A percentile compares a stretch with the other conserved stretches of the same genome.
phyloP scores from a whole-genome alignment of 2,113 vertebrate species.

The Edolisoma coerulescens region DNA sequence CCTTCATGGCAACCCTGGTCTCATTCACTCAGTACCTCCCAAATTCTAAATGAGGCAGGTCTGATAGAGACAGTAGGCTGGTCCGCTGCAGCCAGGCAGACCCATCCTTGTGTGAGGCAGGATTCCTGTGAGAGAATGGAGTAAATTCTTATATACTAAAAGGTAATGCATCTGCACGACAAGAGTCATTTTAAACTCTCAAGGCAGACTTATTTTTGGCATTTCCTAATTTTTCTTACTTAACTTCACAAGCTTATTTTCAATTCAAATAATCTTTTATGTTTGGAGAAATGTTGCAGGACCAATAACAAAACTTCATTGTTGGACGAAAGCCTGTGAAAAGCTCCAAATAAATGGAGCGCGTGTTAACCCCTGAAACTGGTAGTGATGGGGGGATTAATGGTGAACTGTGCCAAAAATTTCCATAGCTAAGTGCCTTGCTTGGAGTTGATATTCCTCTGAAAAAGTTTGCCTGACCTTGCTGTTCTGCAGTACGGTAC shows the following conservation, averaged over 20 bases:
- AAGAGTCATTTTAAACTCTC: neutral
- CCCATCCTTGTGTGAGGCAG: neutral
- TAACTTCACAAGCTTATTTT: neutral
- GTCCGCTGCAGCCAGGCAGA: neutral
- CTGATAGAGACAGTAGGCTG: neutral
- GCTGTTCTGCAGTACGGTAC: neutral
- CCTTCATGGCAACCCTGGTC: neutral
- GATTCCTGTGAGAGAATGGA: neutral
- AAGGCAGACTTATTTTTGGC: neutral
- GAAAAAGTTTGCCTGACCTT: neutral
- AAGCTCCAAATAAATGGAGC: neutral
- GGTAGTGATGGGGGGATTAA: neutral
- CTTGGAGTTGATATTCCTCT: neutral
- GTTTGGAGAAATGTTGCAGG: neutral
- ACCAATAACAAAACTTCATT: neutral
- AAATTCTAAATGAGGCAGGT: neutral
- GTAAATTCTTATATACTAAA: neutral
- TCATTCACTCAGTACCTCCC: neutral
- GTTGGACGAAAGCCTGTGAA: neutral
- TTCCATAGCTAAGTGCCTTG: neutral
- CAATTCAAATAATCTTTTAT: neutral
- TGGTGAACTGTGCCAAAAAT: neutral
- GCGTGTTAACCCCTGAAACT: neutral
- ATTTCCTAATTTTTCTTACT: constrained; percentile 1
- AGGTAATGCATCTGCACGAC: neutral